Base-by-base conservation (phyloP, 64 coral and sea anemone species). In the Montipora sp. region DNA sequence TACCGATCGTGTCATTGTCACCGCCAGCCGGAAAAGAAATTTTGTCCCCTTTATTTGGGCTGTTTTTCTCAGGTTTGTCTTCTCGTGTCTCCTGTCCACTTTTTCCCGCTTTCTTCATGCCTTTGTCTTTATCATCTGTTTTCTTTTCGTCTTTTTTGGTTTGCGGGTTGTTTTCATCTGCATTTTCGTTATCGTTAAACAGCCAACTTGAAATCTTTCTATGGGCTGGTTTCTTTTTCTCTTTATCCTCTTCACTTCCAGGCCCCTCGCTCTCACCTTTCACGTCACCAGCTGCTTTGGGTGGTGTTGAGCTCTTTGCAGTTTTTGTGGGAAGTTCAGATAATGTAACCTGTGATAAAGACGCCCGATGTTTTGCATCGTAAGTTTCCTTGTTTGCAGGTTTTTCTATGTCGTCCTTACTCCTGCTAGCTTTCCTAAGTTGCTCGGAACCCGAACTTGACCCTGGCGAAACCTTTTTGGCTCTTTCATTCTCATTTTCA, bases 121-220 rank as follows among this genome's bases (percentile, higher is more conserved):
- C 36, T 11, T 4, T 74, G 4, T 74, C 59, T 2, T 27, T 45
- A 14, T 75, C 72, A 76, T 88, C 58, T 2, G 44, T 59, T 6
- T 45, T 75, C 16, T 70, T 69, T 61, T 44, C 43, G 49, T 47
- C 46, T 78, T 78, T 50, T 61, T 51, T n/a, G 65, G 61, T 59
- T 15, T 19, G 59, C 47, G 18, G 20, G 49, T 77, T 59, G 22
- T 89, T 77, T 19, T 48, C 14, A 18, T 59, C 22, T 90, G 45
- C 18, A 6, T 51, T 55, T 48, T 49, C 47, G 24, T 15, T 23
- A 63, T 82, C 58, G 3, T 13, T 23, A 61, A 82, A 61, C 10
- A 82, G 58, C 80, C 80, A 82, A 7, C 80, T 82, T 82, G 80
- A 82, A 16, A 82, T 44, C 57, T 82, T 82, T 82, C 80, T 61